Evolutionary conservation across 1,140 invertebrate species (phyloP), one percentile per base, ranked within the genome.

Genomic region (Cyclargus thomasi): DNA sequence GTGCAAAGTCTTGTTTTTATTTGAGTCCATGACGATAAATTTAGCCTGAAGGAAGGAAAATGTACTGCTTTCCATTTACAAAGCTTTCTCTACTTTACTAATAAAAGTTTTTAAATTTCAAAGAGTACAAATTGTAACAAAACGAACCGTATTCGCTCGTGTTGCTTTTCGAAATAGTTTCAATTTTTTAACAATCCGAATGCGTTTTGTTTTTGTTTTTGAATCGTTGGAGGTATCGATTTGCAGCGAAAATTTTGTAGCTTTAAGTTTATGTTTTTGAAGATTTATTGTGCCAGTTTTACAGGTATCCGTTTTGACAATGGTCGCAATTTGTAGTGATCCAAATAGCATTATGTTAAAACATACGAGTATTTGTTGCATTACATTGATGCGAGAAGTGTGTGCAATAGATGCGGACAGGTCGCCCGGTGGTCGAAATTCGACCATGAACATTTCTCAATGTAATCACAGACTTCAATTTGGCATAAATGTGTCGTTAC

Each of bases 21-120:
- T 23, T 29, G 8, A 29, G 39, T 16, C 39, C 39, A 2, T 16
- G 39, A 14, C 39, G 39, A 47, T 47, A 47, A 47, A 47, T 47
- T 16, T 8, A 11, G 39, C 14, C 39, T 3, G 39, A 47, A 47
- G 39, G 39, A 47, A 47, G 39, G 39, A 47, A 47, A 47, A 47
- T 47, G 39, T 16, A 47, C 11, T 47, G 39, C 14, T 47, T 47
- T 47, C 14, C 39, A 47, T 47, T 47, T 47, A 47, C 39, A 47
- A 47, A 47, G 39, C 39, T 47, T 47, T 16, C 39, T 47, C 39
- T 47, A 47, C 39, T 47, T 47, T 47, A 47, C 39, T 47, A 47
- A 47, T 47, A 47, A 47, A 47, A 47, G 39, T 47, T 47, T 47
- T 47, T 47, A 47, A 47, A 47, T 47, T 47, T 47, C 39, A 47